Evolutionary conservation across 1,140 invertebrate species (phyloP).

Genomic region (Xylocopa sonorina): DNA sequence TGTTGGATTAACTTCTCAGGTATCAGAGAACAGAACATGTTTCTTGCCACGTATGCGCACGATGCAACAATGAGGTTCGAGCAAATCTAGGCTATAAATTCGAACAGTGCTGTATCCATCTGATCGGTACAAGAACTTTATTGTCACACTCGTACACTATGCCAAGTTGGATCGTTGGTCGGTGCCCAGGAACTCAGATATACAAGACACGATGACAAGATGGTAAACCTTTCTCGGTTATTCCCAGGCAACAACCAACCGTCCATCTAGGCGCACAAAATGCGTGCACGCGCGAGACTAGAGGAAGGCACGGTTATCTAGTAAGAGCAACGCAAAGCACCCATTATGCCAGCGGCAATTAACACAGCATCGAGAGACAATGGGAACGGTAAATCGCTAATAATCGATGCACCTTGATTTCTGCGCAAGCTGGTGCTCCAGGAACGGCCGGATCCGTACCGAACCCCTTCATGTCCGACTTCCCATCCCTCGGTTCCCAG

Average conservation of each 20-base stretch:
- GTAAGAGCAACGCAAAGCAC: neutral
- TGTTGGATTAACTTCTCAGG: neutral
- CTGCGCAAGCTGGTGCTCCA: slow-evolving; percentile 86
- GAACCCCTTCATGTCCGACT: slow-evolving; percentile 83
- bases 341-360: neutral
- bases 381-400: slow-evolving; percentile 23
- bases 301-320: neutral
- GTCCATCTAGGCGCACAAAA: no score
- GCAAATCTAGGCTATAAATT: neutral
- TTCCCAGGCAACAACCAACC: no score
- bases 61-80: neutral
- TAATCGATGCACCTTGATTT: slow-evolving; percentile 77
- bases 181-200: no score
- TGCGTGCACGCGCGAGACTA: neutral
- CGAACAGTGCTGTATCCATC: neutral
- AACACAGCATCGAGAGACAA: slow-evolving; percentile 1
- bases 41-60: neutral
- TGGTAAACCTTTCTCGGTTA: no score
- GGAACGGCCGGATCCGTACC: slow-evolving; percentile 82
- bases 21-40: neutral
- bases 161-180: neutral
- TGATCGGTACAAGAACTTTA: neutral
- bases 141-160: neutral
- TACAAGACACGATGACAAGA: no score
- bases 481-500: slow-evolving; percentile 72